Base-by-base conservation (phyloP, 2,797 vertebrate species). In the Rhinella marina region DNA sequence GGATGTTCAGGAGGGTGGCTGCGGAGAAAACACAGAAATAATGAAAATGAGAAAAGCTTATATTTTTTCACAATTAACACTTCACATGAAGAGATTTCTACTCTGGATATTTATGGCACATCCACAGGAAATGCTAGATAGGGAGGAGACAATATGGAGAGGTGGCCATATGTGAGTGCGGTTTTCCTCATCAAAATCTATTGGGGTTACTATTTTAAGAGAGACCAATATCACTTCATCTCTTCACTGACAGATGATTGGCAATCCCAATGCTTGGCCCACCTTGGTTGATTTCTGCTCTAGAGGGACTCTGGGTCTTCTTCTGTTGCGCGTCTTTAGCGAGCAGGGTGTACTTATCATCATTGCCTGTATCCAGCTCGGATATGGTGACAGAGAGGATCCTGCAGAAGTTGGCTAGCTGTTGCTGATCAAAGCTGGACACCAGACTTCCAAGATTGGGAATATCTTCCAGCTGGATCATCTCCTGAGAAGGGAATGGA, bases 331-430 rank as follows among this genome's bases (percentile, higher is more conserved):
- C 97, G 23, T 99, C 99, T 94, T 99, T 99, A 90, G 98, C 98
- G 90, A 99, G 94, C 82, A 99, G 96, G 0, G 98, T 99, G 93
- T 99, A 97, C 91, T 99, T 99, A 94, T 99, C 98, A 68, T 99
- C 98, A 2, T 97, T 98, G 52, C 97, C 97, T 0, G 98, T 95
- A 81, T 99, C 98, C 0, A 98, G 97, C 90, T 99, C 98, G 0
- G 98, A 99, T 93, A 99, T 99, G 50, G 98, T 99, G 93, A 99
- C 97, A 0, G 98, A 99, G 25, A 99, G 95, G 92, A 99, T 99
- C 90, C 98, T 96, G 92, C 98, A 99, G 95, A 99, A 99, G 94
- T 98, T 99, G 59, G 98, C 98, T 85, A 99, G 96, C 92, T 99
- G 98, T 90, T 99, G 98, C 92, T 99, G 98, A 94, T 99, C 98